Evolutionary conservation across 2,113 vertebrate genomes (phyloP).

Genomic region (Caloenas nicobarica): DNA sequence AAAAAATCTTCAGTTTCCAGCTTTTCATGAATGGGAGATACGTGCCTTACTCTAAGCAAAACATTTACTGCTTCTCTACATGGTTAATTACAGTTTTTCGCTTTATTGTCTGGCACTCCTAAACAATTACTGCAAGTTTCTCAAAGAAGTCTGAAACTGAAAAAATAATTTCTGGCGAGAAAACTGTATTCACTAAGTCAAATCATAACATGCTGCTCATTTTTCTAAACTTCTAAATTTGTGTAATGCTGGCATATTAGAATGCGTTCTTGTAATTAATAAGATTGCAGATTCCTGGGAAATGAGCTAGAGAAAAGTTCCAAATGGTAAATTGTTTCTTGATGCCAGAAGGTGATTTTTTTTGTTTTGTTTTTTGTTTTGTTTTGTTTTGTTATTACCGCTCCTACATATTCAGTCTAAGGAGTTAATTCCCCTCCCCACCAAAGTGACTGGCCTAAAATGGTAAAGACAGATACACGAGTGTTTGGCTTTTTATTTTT

Average conservation of each 20-base stretch:
- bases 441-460: not conserved
- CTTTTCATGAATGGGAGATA: not conserved
- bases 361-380: no score
- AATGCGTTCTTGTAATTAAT: not conserved
- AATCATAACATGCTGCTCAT: not conserved
- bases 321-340: not conserved
- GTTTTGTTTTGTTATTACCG: not conserved
- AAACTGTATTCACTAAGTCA: not conserved
- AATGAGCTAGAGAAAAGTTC: not conserved
- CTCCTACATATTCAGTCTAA: not conserved
- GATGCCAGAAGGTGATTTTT: not conserved
- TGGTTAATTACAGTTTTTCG: not conserved
- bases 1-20: not conserved
- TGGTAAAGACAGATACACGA: not conserved
- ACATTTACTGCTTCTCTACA: not conserved
- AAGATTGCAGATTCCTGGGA: not conserved
- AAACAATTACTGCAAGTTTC: not conserved
- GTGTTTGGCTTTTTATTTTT: not conserved
- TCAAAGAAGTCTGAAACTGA: not conserved
- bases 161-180: not conserved
- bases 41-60: not conserved
- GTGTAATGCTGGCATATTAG: not conserved
- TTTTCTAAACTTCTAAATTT: not conserved
- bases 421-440: not conserved
- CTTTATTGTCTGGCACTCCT: not conserved